Conservation (phyloP, 2,113 vertebrate genomes). For the Dascyllus trimaculatus region DNA sequence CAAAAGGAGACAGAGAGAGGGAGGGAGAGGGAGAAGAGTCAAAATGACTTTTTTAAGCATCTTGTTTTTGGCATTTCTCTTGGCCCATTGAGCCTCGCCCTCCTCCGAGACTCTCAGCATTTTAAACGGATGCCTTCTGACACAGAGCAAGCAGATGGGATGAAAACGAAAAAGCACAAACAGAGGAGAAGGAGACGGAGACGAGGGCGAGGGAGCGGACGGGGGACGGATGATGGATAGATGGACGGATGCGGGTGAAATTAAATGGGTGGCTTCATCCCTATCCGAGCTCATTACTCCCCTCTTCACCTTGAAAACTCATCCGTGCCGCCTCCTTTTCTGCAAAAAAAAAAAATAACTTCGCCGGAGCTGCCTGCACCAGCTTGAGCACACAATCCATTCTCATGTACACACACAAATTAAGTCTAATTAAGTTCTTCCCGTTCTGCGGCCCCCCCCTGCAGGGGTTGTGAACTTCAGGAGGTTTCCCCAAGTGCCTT, state of each 20-base stretch:
- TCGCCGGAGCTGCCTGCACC: neutral
- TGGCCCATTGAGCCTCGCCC: conserved; percentile 50
- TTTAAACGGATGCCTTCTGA: conserved; percentile 67
- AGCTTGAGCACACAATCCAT: conserved; percentile 20
- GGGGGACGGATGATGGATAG: conserved; percentile 13
- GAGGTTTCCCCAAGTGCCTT: conserved; percentile 55
- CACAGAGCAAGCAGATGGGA: conserved; percentile 59
- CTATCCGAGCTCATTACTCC: conserved; percentile 42
- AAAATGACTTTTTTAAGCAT: conserved; percentile 42
- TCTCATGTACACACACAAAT: neutral
- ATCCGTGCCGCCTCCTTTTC: conserved; percentile 12
- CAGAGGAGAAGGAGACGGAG: conserved; percentile 26
- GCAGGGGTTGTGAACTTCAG: conserved; percentile 59
- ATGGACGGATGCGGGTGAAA: conserved; percentile 18
- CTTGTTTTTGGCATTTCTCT: conserved; percentile 49
- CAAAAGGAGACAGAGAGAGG: neutral
- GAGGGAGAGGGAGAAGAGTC: neutral
- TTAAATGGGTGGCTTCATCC: conserved; percentile 36
- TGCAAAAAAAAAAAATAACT: neutral
- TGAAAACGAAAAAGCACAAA: conserved; percentile 54
- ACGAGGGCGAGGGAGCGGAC: neutral
- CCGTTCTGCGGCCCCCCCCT: conserved; percentile 38
- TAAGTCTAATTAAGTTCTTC: conserved; percentile 34
- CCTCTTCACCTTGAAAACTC: conserved; percentile 59
- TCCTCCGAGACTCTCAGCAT: conserved; percentile 56